Percentiles rank a stretch among this genome's conserved stretches.
These are phyloP conservation scores for Rhabdornis inornatus DNA, from an alignment of 2,113 vertebrate genomes.

Conservation along the genomic window DNA sequence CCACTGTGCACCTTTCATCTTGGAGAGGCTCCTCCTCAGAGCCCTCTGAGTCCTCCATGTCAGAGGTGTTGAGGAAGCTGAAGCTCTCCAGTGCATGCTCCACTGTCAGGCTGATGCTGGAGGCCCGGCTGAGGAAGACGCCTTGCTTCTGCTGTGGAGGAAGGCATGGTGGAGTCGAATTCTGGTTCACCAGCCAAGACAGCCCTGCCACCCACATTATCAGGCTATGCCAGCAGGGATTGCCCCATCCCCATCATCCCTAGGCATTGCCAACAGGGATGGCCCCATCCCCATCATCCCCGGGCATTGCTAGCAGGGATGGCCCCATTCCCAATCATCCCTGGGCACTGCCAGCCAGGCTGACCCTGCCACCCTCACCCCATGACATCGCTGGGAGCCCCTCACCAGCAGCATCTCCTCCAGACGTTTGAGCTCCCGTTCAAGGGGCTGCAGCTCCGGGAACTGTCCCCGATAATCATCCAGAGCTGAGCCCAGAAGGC, in stretches of 20 bases:
- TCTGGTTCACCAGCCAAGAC: not conserved
- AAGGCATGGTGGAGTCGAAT: not conserved
- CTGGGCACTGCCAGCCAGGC: not conserved
- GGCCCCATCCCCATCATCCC: rapidly evolving
- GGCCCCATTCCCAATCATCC: rapidly evolving
- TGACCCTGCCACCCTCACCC: not conserved
- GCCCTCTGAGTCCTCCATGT: constrained; percentile 80
- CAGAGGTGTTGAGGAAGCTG: constrained; percentile 90
- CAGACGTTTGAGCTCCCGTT: constrained; percentile 86
- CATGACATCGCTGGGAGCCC: not conserved
- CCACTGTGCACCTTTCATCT: constrained; percentile 14
- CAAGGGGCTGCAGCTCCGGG: constrained; percentile 88
- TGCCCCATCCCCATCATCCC: rapidly evolving
- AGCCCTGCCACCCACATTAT: not conserved
- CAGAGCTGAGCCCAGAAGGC: constrained; percentile 80
- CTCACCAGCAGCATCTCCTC: constrained; percentile 89
- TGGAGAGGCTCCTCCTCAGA: constrained; percentile 61
- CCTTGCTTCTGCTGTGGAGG: constrained; percentile 77
- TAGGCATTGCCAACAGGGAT: not conserved
- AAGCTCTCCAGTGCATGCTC: constrained; percentile 94
- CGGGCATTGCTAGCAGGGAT: not conserved
- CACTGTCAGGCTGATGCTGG: constrained; percentile 90
- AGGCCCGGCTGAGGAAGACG: constrained; percentile 81
- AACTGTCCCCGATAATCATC: constrained; percentile 96
- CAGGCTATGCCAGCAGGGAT: not conserved